phyloP scores from a whole-genome alignment of 2,797 vertebrate genomes.

The Apodemus agrarius region DNA sequence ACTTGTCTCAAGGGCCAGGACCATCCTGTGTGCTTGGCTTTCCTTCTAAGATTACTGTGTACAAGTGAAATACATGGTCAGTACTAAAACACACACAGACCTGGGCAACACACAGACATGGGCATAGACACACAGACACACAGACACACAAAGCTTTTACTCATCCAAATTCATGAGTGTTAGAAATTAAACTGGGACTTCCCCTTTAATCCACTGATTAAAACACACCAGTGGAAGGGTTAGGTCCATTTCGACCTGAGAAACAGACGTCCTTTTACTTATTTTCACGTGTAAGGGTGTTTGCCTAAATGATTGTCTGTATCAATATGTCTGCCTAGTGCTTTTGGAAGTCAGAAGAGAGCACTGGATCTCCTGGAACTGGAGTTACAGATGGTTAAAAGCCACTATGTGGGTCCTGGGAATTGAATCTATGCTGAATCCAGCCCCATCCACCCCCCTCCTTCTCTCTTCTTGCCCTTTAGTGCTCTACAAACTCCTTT shows the following conservation, averaged over 20 bases:
- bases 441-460: neutral
- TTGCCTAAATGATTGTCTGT: neutral
- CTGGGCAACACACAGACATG: too few species aligned
- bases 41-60: neutral
- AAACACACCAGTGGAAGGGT: neutral
- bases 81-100: neutral
- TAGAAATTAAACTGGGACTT: constrained; percentile 48
- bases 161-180: neutral
- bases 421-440: neutral
- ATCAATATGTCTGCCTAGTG: neutral
- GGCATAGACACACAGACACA: neutral
- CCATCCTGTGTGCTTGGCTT: neutral
- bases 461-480: neutral
- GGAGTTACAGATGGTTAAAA: neutral
- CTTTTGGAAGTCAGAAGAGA: neutral
- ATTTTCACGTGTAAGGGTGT: neutral
- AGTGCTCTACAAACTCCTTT: neutral
- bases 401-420: neutral
- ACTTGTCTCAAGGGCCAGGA: neutral
- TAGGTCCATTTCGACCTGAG: neutral
- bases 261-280: constrained; percentile 11
- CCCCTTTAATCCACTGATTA: neutral
- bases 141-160: neutral
- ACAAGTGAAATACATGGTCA: neutral
- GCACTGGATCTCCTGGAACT: neutral